Base-by-base conservation (phyloP, 2,888 invertebrate species). In the Rhingia rostrata region DNA sequence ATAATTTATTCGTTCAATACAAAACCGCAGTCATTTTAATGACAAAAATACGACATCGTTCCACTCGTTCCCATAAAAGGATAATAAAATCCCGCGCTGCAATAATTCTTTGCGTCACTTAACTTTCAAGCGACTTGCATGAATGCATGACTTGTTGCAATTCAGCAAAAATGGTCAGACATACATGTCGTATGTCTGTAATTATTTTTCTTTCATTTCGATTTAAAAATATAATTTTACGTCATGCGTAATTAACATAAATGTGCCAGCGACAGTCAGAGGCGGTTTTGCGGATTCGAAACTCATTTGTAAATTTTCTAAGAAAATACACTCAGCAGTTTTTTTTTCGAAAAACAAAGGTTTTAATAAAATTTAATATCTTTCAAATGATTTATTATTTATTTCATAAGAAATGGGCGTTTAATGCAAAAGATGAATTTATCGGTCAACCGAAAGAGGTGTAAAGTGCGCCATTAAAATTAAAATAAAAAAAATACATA, bases 81-180 rank as follows among this genome's bases (percentile, higher is more conserved):
- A 56, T 10, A 54, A 12, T 4, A 54, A 54, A 54, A 4, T 9
- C 30, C 9, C 30, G 4, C 30, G 4, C 5, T 33, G 33, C 12
- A 33, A 53, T 53, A 53, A 33, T 33, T 53, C 32, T 32, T 53
- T 10, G n/a, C 33, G 33, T 53, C 45, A 45, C 6, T 45, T 45
- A n/a, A 41, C 10, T 45, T n/a, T 30, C 30, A 45, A 39, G 6
- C 7, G 6, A 37, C 33, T 22, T 51, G 41, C 1, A n/a, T 51
- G 12, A 22, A 1, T 22, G 22, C 22, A 22, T 49, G 12, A 64
- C 30, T 51, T 12, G 4, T 22, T 47, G 9, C 2, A 47, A 10
- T 49, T 10, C 4, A 32, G 22, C 64, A 64, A 51, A 41, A 32
- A 64, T 51, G 51, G 64, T 33, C 45, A 45, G 6, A 4, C 33